Conservation (phyloP, 2,113 vertebrate genomes). For the Scophthalmus maximus region DNA sequence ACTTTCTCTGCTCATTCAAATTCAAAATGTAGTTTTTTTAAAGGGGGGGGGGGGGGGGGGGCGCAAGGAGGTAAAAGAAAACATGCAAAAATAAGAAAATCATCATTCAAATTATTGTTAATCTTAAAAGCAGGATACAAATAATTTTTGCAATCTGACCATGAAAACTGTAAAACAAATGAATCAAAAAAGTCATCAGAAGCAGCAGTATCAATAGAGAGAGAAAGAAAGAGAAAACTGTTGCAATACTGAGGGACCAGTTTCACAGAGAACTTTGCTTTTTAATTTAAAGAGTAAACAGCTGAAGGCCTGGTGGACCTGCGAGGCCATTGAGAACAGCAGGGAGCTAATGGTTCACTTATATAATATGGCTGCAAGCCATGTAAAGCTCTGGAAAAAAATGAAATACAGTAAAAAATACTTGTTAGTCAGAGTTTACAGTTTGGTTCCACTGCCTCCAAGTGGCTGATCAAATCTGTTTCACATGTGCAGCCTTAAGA, state of each 20-base stretch:
- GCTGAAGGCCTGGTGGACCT: constrained; percentile 2
- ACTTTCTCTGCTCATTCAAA: constrained; percentile 17
- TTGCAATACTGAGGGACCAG: not conserved
- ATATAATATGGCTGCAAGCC: constrained; percentile 6
- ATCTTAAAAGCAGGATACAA: too few relatives aligned
- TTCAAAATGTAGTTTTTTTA: constrained; percentile 1
- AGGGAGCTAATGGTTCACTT: constrained; percentile 2
- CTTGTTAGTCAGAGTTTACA: too few relatives aligned
- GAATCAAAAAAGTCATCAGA: too few relatives aligned
- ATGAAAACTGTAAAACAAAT: not conserved
- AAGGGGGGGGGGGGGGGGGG: too few relatives aligned
- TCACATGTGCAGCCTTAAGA: too few relatives aligned
- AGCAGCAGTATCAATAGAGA: too few relatives aligned
- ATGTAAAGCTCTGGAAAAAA: not conserved
- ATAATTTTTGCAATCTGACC: too few relatives aligned
- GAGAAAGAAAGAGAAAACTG: not conserved
- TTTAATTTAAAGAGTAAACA: not conserved
- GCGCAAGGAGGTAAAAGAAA: too few relatives aligned
- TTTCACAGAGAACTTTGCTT: not conserved
- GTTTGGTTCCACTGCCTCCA: too few relatives aligned
- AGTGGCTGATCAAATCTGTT: too few relatives aligned
- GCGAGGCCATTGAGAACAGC: constrained; percentile 20
- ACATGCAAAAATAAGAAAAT: too few relatives aligned
- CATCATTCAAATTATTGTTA: too few relatives aligned
- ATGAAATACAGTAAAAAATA: not conserved